A percentile compares a stretch with the other conserved stretches of the same genome.
Evolutionary conservation across 37 sponge, comb jelly and placozoan genomes (phyloP).

Genomic region (Halichondria panicea): DNA sequence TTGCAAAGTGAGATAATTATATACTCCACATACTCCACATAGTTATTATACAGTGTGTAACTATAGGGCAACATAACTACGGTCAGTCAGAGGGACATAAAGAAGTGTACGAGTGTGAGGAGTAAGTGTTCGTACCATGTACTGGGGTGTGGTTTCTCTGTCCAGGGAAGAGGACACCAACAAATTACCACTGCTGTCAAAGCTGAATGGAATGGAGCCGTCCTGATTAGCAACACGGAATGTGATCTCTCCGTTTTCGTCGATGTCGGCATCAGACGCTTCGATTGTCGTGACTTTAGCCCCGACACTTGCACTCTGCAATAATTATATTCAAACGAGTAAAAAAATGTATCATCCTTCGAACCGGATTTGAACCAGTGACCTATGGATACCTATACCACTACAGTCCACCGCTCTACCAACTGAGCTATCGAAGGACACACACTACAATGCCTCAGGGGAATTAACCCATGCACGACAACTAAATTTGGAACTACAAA

Average conservation of each 20-base stretch:
- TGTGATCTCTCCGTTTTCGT: neutral
- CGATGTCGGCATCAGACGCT: conserved; percentile 17
- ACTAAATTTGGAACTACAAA: no score
- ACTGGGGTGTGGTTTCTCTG: conserved; percentile 10
- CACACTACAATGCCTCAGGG: neutral
- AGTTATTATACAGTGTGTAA: no score
- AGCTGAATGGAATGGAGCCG: neutral
- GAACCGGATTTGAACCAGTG: neutral
- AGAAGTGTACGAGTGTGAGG: neutral
- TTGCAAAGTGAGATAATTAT: no score
- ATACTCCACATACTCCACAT: no score
- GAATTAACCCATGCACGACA: neutral
- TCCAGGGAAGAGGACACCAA: conserved; percentile 10
- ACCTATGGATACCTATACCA: neutral
- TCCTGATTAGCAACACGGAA: neutral
- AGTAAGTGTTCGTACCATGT: conserved; percentile 10
- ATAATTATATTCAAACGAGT: neutral
- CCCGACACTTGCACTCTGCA: neutral
- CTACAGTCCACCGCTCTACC: neutral
- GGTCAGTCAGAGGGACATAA: no score
- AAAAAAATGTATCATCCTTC: neutral
- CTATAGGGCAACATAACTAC: no score
- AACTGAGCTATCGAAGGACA: no score
- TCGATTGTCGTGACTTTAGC: neutral
- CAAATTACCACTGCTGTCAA: neutral